These are phyloP conservation scores for Cotesia typhae DNA, from an alignment of 1,140 invertebrate species.

Conservation along the genomic window DNA sequence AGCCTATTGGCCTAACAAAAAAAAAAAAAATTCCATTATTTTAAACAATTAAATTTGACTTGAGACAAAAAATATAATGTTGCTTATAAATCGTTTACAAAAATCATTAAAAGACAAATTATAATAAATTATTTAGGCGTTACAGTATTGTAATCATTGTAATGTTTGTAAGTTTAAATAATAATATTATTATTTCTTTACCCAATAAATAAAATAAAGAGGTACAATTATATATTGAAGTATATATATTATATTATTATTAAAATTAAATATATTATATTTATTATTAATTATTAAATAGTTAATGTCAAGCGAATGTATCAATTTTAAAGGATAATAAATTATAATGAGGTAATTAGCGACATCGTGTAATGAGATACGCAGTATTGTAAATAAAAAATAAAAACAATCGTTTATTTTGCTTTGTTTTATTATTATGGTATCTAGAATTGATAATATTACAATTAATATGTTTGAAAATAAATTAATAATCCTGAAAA, in stretches of 20 bases:
- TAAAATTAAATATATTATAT: not conserved
- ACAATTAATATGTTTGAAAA: no score
- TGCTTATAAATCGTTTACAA: not conserved
- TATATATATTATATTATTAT: no score
- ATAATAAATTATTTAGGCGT: no score
- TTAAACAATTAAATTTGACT: not conserved
- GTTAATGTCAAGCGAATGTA: not conserved
- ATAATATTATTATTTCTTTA: no score
- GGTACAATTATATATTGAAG: no score
- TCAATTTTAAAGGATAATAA: not conserved
- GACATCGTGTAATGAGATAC: slow-evolving; percentile 14
- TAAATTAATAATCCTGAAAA: not conserved
- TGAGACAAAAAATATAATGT: no score
- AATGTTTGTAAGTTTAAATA: no score
- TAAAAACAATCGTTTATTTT: not conserved
- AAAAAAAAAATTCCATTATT: not conserved
- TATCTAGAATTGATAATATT: no score
- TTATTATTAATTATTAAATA: no score
- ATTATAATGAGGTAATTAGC: not conserved
- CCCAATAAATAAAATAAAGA: not conserved
- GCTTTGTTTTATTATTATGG: no score
- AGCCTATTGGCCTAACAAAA: not conserved
- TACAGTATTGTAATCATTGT: slow-evolving; percentile 3
- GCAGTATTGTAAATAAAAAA: slow-evolving; percentile 18
- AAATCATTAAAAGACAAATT: not conserved